Percentiles rank a stretch among this genome's conserved stretches.
These are phyloP conservation scores for Epinephelus malabaricus DNA, from an alignment of 2,797 vertebrate species.

Conservation along the genomic window DNA sequence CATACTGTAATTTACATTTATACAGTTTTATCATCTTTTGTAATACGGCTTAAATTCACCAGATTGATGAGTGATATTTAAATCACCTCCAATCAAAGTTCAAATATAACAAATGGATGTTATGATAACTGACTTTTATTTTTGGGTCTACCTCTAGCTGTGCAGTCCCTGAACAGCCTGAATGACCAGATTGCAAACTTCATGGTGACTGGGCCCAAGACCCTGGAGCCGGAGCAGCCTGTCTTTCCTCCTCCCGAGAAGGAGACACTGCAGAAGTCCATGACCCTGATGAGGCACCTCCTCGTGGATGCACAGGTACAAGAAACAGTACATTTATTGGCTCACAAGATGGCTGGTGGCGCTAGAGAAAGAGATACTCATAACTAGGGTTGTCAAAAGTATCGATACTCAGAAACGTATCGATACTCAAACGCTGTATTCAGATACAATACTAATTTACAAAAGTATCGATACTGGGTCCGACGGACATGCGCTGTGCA, in stretches of 20 bases:
- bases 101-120: neutral
- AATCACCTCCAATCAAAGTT: neutral
- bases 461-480: too few relatives aligned
- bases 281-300: conserved; percentile 94
- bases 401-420: too few relatives aligned
- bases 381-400: too few relatives aligned
- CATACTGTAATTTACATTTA: neutral
- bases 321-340: neutral
- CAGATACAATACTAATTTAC: too few relatives aligned
- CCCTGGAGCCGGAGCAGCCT: conserved; percentile 86
- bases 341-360: neutral
- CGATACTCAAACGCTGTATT: too few relatives aligned
- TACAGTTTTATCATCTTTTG: conserved; percentile 11
- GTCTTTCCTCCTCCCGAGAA: conserved; percentile 88
- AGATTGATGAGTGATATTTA: conserved; percentile 5
- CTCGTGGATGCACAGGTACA: conserved; percentile 94
- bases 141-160: conserved; percentile 82
- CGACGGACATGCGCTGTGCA: too few relatives aligned
- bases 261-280: conserved; percentile 90
- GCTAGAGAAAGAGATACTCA: neutral
- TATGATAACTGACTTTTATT: conserved; percentile 5
- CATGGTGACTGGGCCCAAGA: conserved; percentile 89
- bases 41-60: neutral
- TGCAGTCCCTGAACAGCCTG: conserved; percentile 92
- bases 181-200: conserved; percentile 96